Percentiles rank a stretch among this genome's conserved stretches.
Evolutionary conservation across 2,113 vertebrate genomes (phyloP).

Genomic region (Leucosticte australis): DNA sequence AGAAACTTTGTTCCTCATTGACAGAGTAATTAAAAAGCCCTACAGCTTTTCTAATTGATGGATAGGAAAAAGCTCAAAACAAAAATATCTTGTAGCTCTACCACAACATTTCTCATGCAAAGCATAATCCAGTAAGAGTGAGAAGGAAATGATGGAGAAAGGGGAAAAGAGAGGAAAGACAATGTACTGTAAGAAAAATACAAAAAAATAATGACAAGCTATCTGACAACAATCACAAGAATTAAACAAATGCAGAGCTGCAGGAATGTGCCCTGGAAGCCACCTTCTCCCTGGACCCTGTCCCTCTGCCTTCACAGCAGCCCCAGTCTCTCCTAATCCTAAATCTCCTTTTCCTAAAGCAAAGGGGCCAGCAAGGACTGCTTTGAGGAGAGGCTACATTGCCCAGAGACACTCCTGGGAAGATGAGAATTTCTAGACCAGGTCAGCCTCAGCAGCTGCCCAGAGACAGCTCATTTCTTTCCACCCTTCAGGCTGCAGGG

Average conservation of each 20-base stretch:
- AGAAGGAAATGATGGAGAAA: background rate
- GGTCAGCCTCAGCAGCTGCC: background rate
- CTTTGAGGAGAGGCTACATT: background rate
- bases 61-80: background rate
- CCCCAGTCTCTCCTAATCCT: background rate
- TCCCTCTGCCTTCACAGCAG: background rate
- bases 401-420: background rate
- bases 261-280: background rate
- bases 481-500: background rate
- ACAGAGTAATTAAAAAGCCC: background rate
- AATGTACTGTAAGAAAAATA: fast-evolving
- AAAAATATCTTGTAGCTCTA: background rate
- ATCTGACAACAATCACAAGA: background rate
- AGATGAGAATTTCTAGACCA: background rate
- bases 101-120: background rate
- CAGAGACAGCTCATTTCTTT: background rate
- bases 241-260: background rate
- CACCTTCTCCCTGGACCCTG: background rate
- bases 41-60: background rate
- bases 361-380: fast-evolving
- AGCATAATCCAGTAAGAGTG: background rate
- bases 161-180: background rate
- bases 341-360: background rate
- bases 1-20: background rate
- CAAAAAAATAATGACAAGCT: background rate